Base-by-base conservation (phyloP, 2,797 vertebrate genomes). In the Hemitrygon akajei region DNA sequence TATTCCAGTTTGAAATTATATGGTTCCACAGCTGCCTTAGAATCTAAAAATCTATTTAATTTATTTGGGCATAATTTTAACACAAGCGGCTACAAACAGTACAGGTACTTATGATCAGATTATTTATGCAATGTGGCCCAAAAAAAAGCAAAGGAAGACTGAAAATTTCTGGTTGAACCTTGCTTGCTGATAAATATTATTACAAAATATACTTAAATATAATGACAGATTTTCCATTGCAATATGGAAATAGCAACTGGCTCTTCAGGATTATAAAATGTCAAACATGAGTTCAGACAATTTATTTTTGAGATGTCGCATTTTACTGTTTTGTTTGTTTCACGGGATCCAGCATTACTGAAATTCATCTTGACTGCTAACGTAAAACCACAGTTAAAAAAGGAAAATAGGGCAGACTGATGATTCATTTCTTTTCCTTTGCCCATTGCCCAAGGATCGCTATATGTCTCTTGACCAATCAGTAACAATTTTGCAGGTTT, bases 121-220 rank as follows among this genome's bases (percentile, higher is more conserved):
- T 66, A 20, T 87, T 25, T n/a, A 34, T 87, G 25, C 58, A 16
- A 16, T 20, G 9, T 22, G 60, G 30, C 60, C 25, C 60, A 34
- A 89, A 30, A 20, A 47, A 47, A 47, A 47, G 4, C 47, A 47
- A 47, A 47, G 47, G 47, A 89, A 89, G 30, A 20, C n/a, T 66
- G 16, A 66, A 66, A 63, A 37, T 5, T 89, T 27, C 9, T 14
- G 10, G 2, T 58, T 27, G 81, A 84, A 27, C 10, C 18, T 89
- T 89, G 60, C n/a, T 69, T 66, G 60, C 86, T 69, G n/a, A 66
- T n/a, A 89, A 79, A 22, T 89, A 37, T 89, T 37, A 69, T 89
- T 69, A 34, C 86, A 69, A 37, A 89, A 66, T 3, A 69, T 7
- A 89, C 69, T 66, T 89, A 69, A 69, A 34, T 69, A 66, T 89